Evolutionary conservation across 2,797 vertebrate genomes (phyloP).

Genomic region (Molothrus ater): DNA sequence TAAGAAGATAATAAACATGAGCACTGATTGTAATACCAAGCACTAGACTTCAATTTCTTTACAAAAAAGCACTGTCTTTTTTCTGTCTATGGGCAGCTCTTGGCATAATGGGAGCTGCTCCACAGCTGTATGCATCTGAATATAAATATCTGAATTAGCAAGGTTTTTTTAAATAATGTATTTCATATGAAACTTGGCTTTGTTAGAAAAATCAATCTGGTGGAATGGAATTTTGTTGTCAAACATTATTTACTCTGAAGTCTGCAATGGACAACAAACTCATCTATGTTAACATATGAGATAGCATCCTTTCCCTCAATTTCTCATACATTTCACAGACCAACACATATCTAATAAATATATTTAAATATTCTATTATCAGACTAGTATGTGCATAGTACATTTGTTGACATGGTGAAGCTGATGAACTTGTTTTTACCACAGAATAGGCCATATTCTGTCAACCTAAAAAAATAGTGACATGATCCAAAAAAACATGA

Average conservation of each 20-base stretch:
- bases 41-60: neutral
- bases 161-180: neutral
- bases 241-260: neutral
- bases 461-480: neutral
- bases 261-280: neutral
- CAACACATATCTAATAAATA: neutral
- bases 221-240: neutral
- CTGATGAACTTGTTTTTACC: neutral
- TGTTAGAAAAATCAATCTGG: neutral
- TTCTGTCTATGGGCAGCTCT: neutral
- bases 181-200: neutral
- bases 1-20: neutral
- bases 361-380: neutral
- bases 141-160: neutral
- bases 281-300: neutral
- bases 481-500: neutral
- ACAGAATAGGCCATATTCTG: neutral
- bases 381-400: neutral
- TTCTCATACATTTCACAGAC: neutral
- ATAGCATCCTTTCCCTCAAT: neutral
- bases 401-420: neutral
- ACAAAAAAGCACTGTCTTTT: neutral
- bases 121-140: neutral
- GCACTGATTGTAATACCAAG: neutral
- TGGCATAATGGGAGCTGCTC: neutral